A percentile compares a stretch with the other conserved stretches of the same genome.
Evolutionary conservation across 2,888 invertebrate species (phyloP).

Genomic region (Latrodectus hesperus): DNA sequence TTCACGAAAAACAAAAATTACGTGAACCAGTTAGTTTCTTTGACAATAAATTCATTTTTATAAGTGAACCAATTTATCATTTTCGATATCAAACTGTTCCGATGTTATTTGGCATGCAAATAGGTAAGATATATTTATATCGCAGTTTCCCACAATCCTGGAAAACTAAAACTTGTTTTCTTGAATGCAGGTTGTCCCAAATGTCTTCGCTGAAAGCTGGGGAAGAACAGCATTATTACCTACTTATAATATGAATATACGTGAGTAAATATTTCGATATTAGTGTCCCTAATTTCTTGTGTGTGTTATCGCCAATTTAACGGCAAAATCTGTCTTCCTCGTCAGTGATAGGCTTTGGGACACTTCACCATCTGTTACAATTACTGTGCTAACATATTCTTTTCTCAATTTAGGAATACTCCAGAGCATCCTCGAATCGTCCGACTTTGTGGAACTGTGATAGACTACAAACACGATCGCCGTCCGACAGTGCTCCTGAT

Average conservation of each 20-base stretch:
- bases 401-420: constrained; percentile 44
- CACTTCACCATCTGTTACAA: background rate
- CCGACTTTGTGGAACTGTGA: constrained; percentile 55
- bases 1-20: no score
- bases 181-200: constrained; percentile 51
- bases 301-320: constrained; percentile 1
- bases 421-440: constrained; percentile 65
- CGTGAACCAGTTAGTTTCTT: no score
- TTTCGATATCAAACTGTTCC: no score
- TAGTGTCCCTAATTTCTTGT: constrained; percentile 25
- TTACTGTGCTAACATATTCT: background rate
- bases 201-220: constrained; percentile 37
- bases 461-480: constrained; percentile 63
- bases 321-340: constrained; percentile 9
- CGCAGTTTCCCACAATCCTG: background rate
- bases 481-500: constrained; percentile 63
- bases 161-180: constrained; percentile 50
- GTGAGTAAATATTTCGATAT: constrained; percentile 56
- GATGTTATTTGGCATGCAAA: no score
- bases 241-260: background rate
- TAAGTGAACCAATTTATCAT: no score
- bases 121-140: no score
- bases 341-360: constrained; percentile 41
- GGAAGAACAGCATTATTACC: constrained; percentile 13
- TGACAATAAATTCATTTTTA: no score